Base-by-base conservation (phyloP, 2,797 vertebrate species). In the Gallinago nigripennis region DNA sequence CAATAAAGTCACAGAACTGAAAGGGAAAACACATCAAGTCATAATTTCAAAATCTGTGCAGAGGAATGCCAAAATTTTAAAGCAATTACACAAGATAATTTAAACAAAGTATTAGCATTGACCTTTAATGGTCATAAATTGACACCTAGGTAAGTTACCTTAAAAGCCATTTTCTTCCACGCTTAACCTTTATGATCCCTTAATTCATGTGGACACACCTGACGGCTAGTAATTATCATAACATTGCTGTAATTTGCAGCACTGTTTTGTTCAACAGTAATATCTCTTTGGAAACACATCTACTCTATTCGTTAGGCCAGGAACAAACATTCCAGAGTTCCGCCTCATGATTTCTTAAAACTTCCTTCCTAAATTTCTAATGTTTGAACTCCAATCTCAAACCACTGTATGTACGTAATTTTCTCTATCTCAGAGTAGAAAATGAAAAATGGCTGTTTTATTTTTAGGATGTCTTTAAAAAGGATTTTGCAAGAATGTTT, bases 1-100 rank as follows among this genome's bases (percentile, higher is more conserved):
- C 97, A 94, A 99, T 97, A 82, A 99, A 98, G 75, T 99, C 98
- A 97, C 98, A 99, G 88, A 99, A 99, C 98, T 99, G 96, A 95
- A 97, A 95, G 20, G 93, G 53, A 94, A 82, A 88, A 93, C 6
- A 79, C 50, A 88, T n/a, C 71, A 73, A 50, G 28, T 54, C 82
- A 96, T 77, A 65, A 58, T 86, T 96, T 86, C 19, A 85, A 77
- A 75, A 85, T 37, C 24, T n/a, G 37, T 33, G 54, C 31, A 87
- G 35, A 83, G 46, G 30, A 63, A 96, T 72, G 24, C 9, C 75
- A 71, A 91, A 90, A 58, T 83, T 94, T 81, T 58, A 69, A 92
- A 92, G 27, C 33, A 94, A 72, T 57, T 73, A 73, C 3, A 53
- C 11, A 83, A 41, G 25, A 27, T 8, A 72, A 71, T 75, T 89